Evolutionary conservation across 2,797 vertebrate genomes (phyloP).

Genomic region (Propithecus deckenii): DNA sequence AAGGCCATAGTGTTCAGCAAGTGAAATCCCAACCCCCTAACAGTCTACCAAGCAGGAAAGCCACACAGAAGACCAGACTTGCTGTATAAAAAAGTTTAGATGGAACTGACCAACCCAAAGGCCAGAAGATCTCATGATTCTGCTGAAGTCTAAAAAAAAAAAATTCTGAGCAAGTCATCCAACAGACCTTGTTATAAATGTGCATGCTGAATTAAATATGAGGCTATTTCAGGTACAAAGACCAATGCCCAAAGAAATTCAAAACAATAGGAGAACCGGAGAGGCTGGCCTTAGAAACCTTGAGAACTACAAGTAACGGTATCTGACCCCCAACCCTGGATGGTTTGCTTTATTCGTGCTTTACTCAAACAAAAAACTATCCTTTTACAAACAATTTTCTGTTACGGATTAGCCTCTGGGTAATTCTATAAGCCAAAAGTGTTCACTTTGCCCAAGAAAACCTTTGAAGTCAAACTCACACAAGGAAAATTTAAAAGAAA

Average conservation of each 20-base stretch:
- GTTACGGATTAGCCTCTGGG: slow-evolving; percentile 55
- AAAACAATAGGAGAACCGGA: not conserved
- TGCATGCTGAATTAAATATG: slow-evolving; percentile 59
- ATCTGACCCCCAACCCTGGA: slow-evolving; percentile 32
- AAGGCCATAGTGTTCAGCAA: not conserved
- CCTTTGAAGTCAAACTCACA: not conserved
- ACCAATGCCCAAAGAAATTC: not conserved
- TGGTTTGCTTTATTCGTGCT: not conserved
- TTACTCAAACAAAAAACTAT: slow-evolving; percentile 13
- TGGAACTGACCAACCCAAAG: not conserved
- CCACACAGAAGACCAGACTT: not conserved
- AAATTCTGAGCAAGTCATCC: not conserved
- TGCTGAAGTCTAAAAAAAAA: not conserved
- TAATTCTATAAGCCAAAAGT: slow-evolving; percentile 18
- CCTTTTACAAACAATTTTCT: slow-evolving; percentile 51
- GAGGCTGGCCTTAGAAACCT: not conserved
- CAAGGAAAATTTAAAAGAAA: not conserved
- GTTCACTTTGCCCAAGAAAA: slow-evolving; percentile 23
- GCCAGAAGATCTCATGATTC: not conserved
- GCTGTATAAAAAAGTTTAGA: not conserved
- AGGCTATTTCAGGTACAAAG: slow-evolving; percentile 44
- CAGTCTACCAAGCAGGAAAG: not conserved
- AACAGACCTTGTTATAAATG: not conserved
- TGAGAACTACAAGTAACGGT: not conserved
- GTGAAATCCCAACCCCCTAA: not conserved